Evolutionary conservation across 2,888 invertebrate species (phyloP), one percentile per base, ranked within the genome.

Genomic region (Cheilosia vernalis): DNA sequence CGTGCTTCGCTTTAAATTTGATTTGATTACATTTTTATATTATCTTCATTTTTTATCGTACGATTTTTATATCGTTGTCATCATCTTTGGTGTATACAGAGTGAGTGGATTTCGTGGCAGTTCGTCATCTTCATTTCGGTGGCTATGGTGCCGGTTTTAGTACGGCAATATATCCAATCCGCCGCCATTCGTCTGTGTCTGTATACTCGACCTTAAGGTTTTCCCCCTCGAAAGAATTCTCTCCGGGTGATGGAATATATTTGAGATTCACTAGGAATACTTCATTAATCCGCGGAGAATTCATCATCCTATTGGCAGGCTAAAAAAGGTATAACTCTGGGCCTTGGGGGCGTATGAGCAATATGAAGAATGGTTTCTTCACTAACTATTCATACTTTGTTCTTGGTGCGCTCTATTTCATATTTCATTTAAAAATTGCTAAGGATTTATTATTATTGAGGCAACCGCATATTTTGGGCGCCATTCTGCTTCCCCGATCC

Each of bases 11-110:
- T 67, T 66, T 58, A 73, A 78, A 78, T 73, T 78, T 73, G 63
- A 78, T 78, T 83, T 56, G 83, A 83, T 73, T 83, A 67, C 72
- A 67, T 78, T 78, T 60, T 74, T 74, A 63, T 67, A 49, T 78
- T 60, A 56, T 44, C 40, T 42, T 70, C 70, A 24, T 49, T 70
- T 64, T 55, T 72, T 60, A 73, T 63, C 67, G 40, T 67, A 47
- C 42, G 37, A 21, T 44, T 73, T 73, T 77, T 56, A 81, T 69
- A 24, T 47, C 24, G 51, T 64, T 58, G 51, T 69, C 37, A 63
- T 81, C 55, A 63, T 74, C 63, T 30, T 27, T 60, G 21, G 49
- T 56, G 37, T 27, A 53, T 7, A 24, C n/a, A 9, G 49, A 37
- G 13, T 13, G 13, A 37, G 13, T 37, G 37, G 13, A 15, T 49